Percentiles rank a stretch among this genome's conserved stretches.
Evolutionary conservation across 2,797 vertebrate species (phyloP).

Genomic region (Psittacula echo): DNA sequence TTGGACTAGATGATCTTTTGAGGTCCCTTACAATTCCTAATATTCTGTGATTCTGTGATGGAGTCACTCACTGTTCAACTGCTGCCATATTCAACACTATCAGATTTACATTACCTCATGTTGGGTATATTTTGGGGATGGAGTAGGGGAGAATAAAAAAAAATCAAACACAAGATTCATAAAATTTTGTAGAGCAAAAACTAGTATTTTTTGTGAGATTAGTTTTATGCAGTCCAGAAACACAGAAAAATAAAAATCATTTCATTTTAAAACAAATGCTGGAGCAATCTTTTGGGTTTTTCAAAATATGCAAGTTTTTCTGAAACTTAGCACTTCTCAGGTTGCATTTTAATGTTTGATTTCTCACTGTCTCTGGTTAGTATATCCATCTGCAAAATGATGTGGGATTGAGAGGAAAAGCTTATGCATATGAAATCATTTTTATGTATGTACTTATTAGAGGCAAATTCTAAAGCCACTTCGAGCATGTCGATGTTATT

Average conservation of each 20-base stretch:
- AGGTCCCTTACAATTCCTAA: no score
- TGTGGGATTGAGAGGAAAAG: constrained; percentile 1
- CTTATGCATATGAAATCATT: not conserved
- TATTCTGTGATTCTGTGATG: no score
- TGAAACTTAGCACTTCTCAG: not conserved
- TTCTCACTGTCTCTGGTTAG: constrained; percentile 17
- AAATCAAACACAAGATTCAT: not conserved
- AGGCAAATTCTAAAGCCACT: not conserved
- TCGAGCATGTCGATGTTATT: not conserved
- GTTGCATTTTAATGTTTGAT: not conserved
- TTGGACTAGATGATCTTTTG: no score
- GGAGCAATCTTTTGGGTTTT: not conserved
- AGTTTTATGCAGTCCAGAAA: not conserved
- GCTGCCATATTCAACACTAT: not conserved
- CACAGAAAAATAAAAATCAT: not conserved
- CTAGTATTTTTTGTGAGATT: not conserved
- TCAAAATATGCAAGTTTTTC: not conserved
- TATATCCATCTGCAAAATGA: constrained; percentile 3
- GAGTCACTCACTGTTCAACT: not conserved
- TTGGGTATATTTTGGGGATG: not conserved
- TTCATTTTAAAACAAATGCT: not conserved
- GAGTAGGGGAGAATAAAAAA: not conserved
- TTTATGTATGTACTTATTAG: constrained; percentile 4
- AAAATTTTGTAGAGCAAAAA: not conserved
- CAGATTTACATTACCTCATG: not conserved